Percentiles rank a stretch among this genome's conserved stretches.
These are phyloP conservation scores for Lagorchestes hirsutus DNA, from an alignment of 2,797 vertebrate genomes.

Conservation along the genomic window DNA sequence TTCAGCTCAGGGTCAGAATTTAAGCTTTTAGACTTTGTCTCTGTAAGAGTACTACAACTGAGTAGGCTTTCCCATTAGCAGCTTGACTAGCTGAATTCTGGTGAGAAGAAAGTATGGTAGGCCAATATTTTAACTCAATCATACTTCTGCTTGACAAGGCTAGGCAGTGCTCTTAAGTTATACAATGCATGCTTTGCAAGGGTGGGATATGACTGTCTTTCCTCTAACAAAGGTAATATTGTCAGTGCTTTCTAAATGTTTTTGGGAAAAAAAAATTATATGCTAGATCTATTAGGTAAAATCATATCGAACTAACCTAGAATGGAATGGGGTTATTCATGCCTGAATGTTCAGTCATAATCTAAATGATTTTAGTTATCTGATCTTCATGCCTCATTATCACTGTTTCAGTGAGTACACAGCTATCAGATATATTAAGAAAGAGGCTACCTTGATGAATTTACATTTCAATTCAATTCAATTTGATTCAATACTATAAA, in stretches of 20 bases:
- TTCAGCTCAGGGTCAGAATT: constrained; percentile 64
- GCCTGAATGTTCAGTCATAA: background rate
- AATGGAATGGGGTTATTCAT: constrained; percentile 61
- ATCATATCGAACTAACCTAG: constrained; percentile 46
- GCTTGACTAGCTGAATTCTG: constrained; percentile 69
- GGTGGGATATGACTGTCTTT: constrained; percentile 28
- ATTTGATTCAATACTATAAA: background rate
- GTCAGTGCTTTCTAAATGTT: constrained; percentile 47
- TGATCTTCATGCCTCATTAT: constrained; percentile 27
- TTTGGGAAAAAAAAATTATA: constrained; percentile 52
- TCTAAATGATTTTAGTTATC: background rate
- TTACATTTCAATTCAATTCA: background rate
- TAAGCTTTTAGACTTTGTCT: constrained; percentile 69
- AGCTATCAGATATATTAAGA: constrained; percentile 24
- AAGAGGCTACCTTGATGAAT: background rate
- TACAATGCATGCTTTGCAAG: constrained; percentile 66
- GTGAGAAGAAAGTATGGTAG: constrained; percentile 45
- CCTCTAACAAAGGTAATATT: constrained; percentile 50
- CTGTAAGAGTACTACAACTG: background rate
- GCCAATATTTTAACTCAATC: constrained; percentile 71
- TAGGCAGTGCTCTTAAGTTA: constrained; percentile 71
- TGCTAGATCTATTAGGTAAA: constrained; percentile 35
- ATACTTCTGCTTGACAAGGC: constrained; percentile 69
- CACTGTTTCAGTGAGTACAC: constrained; percentile 19
- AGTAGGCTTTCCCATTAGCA: constrained; percentile 60